Conservation (phyloP, 1,140 invertebrate genomes). For the Hypsibius dujardini region DNA sequence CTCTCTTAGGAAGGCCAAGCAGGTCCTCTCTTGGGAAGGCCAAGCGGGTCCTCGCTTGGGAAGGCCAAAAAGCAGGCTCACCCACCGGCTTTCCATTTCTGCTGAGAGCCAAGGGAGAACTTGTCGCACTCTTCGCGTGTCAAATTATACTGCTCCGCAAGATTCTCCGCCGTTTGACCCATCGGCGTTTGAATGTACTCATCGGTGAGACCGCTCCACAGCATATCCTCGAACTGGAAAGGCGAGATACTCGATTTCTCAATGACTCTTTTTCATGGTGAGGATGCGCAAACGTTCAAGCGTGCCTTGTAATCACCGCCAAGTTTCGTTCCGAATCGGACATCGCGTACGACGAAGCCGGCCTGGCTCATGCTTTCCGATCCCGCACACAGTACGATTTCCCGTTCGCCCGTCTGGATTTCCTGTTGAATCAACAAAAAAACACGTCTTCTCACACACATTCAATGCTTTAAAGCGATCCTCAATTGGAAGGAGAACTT, state of each 20-base stretch:
- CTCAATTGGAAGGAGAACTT: constrained; percentile 24
- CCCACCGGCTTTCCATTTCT: constrained; percentile 61
- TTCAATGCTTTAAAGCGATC: too few species aligned
- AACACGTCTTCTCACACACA: too few species aligned
- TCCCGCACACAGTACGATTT: constrained; percentile 74
- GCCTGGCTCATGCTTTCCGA: constrained; percentile 85
- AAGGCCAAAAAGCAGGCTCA: too few species aligned
- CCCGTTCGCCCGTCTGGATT: constrained; percentile 63
- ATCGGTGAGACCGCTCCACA: constrained; percentile 83
- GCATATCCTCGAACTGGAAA: constrained; percentile 60
- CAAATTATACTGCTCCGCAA: constrained; percentile 73
- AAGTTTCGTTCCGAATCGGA: constrained; percentile 74
- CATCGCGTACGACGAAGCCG: constrained; percentile 68
- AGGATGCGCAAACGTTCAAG: constrained; percentile 14
- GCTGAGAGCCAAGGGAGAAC: constrained; percentile 65
- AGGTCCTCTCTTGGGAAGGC: too few species aligned
- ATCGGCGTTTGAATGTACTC: constrained; percentile 75
- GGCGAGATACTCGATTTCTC: too few species aligned
- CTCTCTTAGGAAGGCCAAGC: too few species aligned
- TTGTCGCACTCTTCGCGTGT: constrained; percentile 67
- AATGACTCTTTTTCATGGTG: too few species aligned
- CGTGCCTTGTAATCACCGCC: constrained; percentile 47
- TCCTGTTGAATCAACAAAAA: too few species aligned
- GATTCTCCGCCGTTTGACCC: constrained; percentile 91
- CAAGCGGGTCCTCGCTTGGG: too few species aligned